Evolutionary conservation across 2,113 vertebrate species (phyloP).

Genomic region (Rhagologus leucostigma): DNA sequence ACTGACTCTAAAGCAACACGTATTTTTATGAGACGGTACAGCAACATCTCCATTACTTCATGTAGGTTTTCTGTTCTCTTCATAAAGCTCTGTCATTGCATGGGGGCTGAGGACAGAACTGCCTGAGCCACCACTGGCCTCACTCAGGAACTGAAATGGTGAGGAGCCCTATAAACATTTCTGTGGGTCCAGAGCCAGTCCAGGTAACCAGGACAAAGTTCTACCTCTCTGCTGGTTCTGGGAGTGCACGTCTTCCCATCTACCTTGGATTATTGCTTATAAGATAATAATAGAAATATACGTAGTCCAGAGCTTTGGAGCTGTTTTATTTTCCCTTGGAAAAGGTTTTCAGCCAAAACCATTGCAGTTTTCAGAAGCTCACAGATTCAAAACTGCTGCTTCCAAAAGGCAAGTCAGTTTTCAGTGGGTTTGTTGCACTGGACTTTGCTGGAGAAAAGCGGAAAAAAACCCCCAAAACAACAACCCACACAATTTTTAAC

Average conservation of each 20-base stretch:
- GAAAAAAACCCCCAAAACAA: fast-evolving
- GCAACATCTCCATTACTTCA: background rate
- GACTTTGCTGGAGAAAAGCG: background rate
- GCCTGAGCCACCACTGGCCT: background rate
- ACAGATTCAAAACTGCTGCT: background rate
- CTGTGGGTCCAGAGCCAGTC: background rate
- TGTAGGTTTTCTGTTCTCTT: background rate
- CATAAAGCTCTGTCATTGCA: background rate
- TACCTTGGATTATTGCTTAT: background rate
- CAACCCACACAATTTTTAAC: background rate
- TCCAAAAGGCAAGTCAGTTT: background rate
- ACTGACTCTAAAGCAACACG: background rate
- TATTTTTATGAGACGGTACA: background rate
- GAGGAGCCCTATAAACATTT: background rate
- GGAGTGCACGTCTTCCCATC: background rate
- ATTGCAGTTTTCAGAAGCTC: background rate
- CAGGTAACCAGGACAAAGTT: background rate
- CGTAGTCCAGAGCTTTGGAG: background rate
- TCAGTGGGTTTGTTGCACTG: background rate
- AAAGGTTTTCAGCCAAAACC: background rate
- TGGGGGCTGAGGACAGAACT: background rate
- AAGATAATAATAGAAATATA: background rate
- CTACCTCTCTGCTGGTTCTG: background rate
- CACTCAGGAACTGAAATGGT: background rate
- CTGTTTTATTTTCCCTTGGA: background rate